A percentile compares a stretch with the other conserved stretches of the same genome.
Evolutionary conservation across 2,888 invertebrate species (phyloP).

Genomic region (Lithosia quadra): DNA sequence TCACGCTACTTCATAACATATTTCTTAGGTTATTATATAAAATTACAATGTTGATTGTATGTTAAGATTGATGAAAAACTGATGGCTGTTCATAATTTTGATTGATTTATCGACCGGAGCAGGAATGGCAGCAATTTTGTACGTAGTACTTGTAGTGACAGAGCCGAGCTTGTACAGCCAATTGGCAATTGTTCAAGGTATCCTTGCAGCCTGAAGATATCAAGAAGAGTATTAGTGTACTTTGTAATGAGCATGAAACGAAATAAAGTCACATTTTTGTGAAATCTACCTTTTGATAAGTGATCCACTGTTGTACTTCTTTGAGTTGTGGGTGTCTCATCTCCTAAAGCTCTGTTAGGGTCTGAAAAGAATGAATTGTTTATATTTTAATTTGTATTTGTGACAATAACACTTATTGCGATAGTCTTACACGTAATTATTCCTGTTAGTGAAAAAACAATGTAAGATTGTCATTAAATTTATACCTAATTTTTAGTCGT

Average conservation of each 20-base stretch:
- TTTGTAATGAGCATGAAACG: neutral
- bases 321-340: conserved; percentile 46
- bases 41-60: conserved; percentile 1
- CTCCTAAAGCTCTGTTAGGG: conserved; percentile 61
- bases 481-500: too few relatives aligned
- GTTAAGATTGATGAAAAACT: conserved; percentile 2
- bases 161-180: conserved; percentile 94
- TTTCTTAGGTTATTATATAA: neutral
- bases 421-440: too few relatives aligned
- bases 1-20: neutral
- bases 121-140: conserved; percentile 93
- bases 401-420: neutral
- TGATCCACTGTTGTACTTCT: conserved; percentile 48
- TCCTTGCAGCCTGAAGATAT: conserved; percentile 88
- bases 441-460: too few relatives aligned
- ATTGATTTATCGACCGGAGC: conserved; percentile 66
- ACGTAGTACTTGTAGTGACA: conserved; percentile 95
- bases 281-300: conserved; percentile 58
- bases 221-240: neutral
- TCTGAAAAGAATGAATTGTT: conserved; percentile 58
- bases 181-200: conserved; percentile 91
- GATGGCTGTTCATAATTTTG: conserved; percentile 15
- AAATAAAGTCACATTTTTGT: neutral
- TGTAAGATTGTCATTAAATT: too few relatives aligned
- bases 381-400: neutral